These are phyloP conservation scores for Caenorhabditis plicata DNA, from an alignment of 2,888 invertebrate genomes.

Conservation along the genomic window DNA sequence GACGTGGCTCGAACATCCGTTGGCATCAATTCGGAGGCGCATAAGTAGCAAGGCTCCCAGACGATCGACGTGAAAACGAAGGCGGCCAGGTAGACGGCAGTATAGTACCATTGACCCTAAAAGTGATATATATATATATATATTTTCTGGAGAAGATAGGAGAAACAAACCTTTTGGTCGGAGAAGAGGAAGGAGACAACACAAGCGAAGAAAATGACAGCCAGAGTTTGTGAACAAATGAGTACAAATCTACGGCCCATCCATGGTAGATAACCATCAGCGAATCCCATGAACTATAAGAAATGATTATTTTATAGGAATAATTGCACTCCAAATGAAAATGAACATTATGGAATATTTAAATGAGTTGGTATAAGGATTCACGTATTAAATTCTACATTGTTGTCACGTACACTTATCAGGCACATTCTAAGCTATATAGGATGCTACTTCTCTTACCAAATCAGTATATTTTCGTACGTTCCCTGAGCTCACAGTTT, in stretches of 20 bases:
- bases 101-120: conserved; percentile 44
- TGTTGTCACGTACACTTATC: no score
- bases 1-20: conserved; percentile 47
- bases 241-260: conserved; percentile 43
- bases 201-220: conserved; percentile 37
- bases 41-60: conserved; percentile 46
- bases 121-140: no score
- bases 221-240: conserved; percentile 33
- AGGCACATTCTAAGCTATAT: no score
- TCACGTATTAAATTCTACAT: no score
- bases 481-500: no score
- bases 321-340: no score
- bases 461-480: no score
- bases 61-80: conserved; percentile 48
- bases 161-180: conserved; percentile 26
- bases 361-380: no score
- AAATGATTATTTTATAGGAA: no score
- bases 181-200: conserved; percentile 36
- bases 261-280: conserved; percentile 41
- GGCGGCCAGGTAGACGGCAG: conserved; percentile 37
- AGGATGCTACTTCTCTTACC: no score
- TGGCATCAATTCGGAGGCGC: conserved; percentile 47
- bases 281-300: conserved; percentile 33
- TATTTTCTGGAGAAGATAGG: background rate
- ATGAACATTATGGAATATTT: no score